Evolutionary conservation across 2,113 vertebrate species (phyloP), one percentile per base, ranked within the genome.

Genomic region (Istiophorus platypterus): DNA sequence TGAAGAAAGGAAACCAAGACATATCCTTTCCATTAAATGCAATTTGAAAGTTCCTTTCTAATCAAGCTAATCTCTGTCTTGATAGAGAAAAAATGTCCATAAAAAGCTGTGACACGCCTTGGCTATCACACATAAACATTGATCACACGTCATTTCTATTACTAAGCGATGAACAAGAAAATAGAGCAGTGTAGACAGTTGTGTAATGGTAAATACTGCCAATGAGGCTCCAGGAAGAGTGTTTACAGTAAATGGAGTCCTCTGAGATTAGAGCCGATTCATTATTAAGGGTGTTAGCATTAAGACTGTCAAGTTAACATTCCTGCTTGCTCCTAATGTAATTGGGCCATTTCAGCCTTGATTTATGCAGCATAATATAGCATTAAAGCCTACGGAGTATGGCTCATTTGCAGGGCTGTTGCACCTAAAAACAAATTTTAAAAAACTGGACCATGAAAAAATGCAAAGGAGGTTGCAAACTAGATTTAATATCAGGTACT

Each of bases 211-310:
- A 80, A 78, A 85, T 78, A 27, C 42, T 68, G 67, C 51, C 70
- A 77, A 54, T 67, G 72, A 76, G 49, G 58, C 78, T 67, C 80
- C 65, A 26, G 27, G 47, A 72, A 85, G 70, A 70, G 75, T 45
- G 65, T 83, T 74, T 72, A 78, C 39, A 2, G 82, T 82, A 73
- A 82, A 85, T 67, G 49, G 65, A 77, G 80, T 42, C 79, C 81
- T 58, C 29, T 39, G 78, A 72, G 72, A 85, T 80, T 14, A 1
- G 45, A 57, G 56, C 72, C 87, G 80, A 92, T 88, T 87, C 76
- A 89, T 92, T 91, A 91, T 92, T 87, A 92, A 90, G 81, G 77
- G 76, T 74, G 85, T 85, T 91, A 90, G 88, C 84, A 75, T 89
- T 88, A 88, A 79, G 76, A 73, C 73, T 69, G 81, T 92, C 89